Conservation (phyloP, 2,888 invertebrate species). For the Psylliodes chrysocephalus region DNA sequence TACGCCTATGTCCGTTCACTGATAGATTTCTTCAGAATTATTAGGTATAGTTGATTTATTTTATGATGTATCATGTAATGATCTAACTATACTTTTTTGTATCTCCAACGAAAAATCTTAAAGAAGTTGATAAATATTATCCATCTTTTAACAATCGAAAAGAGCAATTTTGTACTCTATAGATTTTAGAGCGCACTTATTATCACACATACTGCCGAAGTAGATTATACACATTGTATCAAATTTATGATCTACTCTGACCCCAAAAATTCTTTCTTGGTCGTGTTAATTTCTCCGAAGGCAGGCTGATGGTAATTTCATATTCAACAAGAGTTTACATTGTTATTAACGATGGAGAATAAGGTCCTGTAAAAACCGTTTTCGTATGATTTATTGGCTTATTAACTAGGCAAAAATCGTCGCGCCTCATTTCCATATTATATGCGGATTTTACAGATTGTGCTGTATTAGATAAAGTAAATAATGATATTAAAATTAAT, state of each 20-base stretch:
- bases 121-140: no score
- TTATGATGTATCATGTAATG: no score
- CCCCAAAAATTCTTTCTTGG: background rate
- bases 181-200: background rate
- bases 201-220: background rate
- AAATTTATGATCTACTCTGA: background rate
- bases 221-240: background rate
- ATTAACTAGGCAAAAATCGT: background rate
- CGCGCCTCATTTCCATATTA: background rate
- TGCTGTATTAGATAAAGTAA: no score
- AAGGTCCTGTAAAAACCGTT: background rate
- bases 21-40: no score
- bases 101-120: no score
- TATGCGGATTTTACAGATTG: no score
- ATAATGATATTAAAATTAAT: no score
- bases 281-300: constrained; percentile 1
- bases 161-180: no score
- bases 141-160: no score
- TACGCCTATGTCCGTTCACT: no score
- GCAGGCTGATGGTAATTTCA: background rate
- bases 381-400: background rate
- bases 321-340: background rate
- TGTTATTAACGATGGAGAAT: background rate
- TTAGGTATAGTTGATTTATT: no score
- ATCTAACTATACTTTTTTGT: no score